phyloP scores from a whole-genome alignment of 1,140 invertebrate species.

The Dreissena polymorpha region DNA sequence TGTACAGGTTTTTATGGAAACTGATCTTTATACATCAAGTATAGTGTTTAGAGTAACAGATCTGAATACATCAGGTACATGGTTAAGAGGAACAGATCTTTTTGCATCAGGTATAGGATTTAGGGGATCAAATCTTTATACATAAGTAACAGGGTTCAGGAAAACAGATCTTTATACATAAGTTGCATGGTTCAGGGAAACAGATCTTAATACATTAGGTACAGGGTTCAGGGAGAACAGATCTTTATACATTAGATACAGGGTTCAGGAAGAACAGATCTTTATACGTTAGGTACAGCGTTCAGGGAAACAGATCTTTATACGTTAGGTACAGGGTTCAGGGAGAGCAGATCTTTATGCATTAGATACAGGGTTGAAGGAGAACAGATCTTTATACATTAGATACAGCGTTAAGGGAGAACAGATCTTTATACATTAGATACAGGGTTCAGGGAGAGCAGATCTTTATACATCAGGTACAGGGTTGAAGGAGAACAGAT shows the following conservation, averaged over 20 bases:
- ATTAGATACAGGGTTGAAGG: not conserved
- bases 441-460: not conserved
- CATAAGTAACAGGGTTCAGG: too few species aligned
- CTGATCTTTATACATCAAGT: not conserved
- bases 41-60: not conserved
- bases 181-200: too few species aligned
- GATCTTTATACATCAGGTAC: too few species aligned
- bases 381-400: not conserved
- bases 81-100: not conserved
- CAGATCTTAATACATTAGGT: too few species aligned
- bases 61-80: not conserved
- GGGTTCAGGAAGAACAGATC: slow-evolving; percentile 74
- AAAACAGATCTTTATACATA: too few species aligned
- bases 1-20: not conserved
- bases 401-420: not conserved
- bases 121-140: too few species aligned
- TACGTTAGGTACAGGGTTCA: not conserved
- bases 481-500: too few species aligned
- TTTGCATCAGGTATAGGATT: too few species aligned
- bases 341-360: not conserved
- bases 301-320: not conserved
- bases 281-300: slow-evolving; percentile 74
- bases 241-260: too few species aligned
- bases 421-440: not conserved
- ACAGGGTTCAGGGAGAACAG: too few species aligned